Evolutionary conservation across 2,113 vertebrate species (phyloP).

Genomic region (Chionomys nivalis): DNA sequence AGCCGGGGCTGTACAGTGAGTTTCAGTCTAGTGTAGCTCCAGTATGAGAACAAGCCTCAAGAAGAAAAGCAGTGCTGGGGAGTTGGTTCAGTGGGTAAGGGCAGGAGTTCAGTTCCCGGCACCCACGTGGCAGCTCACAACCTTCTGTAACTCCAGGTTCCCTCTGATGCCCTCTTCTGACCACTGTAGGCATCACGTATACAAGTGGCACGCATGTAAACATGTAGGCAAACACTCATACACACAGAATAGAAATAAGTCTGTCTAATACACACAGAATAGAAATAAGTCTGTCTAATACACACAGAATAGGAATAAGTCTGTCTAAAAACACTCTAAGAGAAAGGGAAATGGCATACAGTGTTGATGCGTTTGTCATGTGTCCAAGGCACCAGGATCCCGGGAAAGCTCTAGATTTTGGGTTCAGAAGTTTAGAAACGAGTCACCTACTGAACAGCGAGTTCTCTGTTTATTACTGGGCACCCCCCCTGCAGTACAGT

Average conservation of each 20-base stretch:
- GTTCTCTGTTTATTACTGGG: slow-evolving; percentile 71
- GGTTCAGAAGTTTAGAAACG: slow-evolving; percentile 79
- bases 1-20: too few species aligned
- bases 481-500: neutral
- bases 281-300: neutral
- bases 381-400: slow-evolving; percentile 74
- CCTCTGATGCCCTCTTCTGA: neutral
- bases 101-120: neutral
- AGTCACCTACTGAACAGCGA: slow-evolving; percentile 62
- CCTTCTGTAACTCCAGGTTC: neutral
- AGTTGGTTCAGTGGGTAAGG: neutral
- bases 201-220: too few species aligned
- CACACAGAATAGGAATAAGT: neutral
- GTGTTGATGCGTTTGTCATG: neutral
- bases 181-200: neutral
- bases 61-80: neutral
- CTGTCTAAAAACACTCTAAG: neutral
- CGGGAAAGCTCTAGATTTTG: slow-evolving; percentile 78
- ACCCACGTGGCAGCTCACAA: neutral
- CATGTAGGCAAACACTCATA: neutral
- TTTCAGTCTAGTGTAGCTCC: neutral
- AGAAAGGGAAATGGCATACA: too few species aligned
- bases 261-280: too few species aligned
- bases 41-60: neutral
- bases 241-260: neutral